Evolutionary conservation across 2,113 vertebrate species (phyloP).

Genomic region (Sitta europaea): DNA sequence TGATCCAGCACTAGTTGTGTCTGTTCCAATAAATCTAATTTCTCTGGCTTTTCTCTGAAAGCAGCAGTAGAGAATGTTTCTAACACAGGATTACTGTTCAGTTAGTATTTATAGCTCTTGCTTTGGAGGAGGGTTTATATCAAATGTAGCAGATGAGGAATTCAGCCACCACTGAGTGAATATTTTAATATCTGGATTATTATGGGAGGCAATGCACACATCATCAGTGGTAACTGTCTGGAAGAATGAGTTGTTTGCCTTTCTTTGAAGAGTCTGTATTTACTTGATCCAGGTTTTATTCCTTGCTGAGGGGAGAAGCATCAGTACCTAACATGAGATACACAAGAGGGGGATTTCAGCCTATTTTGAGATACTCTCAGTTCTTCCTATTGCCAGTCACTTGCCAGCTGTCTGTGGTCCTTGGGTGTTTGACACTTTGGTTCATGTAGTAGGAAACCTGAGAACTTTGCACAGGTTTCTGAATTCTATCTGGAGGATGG

Average conservation of each 20-base stretch:
- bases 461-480: neutral
- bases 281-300: neutral
- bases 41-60: neutral
- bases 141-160: neutral
- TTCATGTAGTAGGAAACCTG: neutral
- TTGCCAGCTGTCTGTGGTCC: neutral
- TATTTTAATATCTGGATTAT: neutral
- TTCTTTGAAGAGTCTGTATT: neutral
- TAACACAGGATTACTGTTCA: rapidly evolving
- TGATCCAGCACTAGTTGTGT: neutral
- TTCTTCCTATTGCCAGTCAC: neutral
- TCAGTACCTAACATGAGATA: neutral
- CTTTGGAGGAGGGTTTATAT: neutral
- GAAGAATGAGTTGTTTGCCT: neutral
- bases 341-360: neutral
- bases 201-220: neutral
- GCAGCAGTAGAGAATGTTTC: neutral
- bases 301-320: neutral
- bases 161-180: neutral
- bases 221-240: neutral
- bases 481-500: neutral
- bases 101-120: neutral
- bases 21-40: neutral
- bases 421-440: neutral
- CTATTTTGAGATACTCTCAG: neutral